Conservation (phyloP, 2,113 vertebrate genomes). For the Rhegmatorhina hoffmannsi region DNA sequence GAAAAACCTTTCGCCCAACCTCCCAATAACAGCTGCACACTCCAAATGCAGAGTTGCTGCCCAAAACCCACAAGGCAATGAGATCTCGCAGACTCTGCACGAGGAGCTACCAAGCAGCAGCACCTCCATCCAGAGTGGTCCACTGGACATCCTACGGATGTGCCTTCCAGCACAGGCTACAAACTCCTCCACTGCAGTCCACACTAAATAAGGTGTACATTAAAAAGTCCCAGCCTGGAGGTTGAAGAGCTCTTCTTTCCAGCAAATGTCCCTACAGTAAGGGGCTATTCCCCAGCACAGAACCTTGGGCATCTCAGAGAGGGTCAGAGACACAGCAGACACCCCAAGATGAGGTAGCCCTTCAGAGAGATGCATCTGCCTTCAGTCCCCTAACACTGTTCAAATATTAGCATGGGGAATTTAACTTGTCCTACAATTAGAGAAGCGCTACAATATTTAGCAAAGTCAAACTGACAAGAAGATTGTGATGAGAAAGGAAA, state of each 20-base stretch:
- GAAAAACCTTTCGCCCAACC: conserved; percentile 30
- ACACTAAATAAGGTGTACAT: rapidly evolving
- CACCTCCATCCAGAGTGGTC: background rate
- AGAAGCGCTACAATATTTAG: background rate
- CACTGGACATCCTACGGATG: background rate
- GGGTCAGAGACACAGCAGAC: background rate
- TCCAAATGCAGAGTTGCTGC: background rate
- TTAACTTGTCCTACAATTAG: conserved; percentile 13
- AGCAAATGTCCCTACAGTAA: background rate
- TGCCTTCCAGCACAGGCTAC: background rate
- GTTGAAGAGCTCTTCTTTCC: background rate
- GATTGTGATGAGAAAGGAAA: background rate
- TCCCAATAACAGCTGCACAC: background rate
- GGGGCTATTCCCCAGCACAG: background rate
- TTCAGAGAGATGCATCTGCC: background rate
- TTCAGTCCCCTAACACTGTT: background rate
- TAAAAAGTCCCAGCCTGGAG: background rate
- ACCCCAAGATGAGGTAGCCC: background rate
- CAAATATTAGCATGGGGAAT: conserved; percentile 1
- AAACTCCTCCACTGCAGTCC: background rate
- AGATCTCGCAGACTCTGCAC: background rate
- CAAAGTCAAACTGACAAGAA: background rate
- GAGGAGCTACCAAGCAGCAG: background rate
- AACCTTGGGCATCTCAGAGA: background rate
- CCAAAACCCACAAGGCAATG: background rate